These are phyloP conservation scores for Melinaea menophilus DNA, from an alignment of 2,888 invertebrate genomes.

Conservation along the genomic window DNA sequence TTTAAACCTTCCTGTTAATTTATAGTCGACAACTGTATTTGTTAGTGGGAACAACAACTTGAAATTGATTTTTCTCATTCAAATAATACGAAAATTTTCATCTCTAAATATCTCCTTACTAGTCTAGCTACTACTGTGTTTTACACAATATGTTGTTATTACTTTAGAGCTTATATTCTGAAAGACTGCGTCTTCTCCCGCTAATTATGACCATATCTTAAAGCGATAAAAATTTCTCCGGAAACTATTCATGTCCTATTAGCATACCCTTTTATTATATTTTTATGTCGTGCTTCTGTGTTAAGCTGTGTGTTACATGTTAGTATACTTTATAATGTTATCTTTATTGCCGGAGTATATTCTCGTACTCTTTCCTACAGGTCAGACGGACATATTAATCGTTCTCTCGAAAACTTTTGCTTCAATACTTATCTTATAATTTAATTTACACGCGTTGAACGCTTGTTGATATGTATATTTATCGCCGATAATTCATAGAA, in stretches of 20 bases:
- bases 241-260: slow-evolving; percentile 34
- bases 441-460: slow-evolving; percentile 63
- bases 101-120: too few species aligned
- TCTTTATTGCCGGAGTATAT: slow-evolving; percentile 47
- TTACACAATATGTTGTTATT: slow-evolving; percentile 56
- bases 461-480: slow-evolving; percentile 59
- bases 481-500: slow-evolving; percentile 54
- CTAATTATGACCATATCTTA: slow-evolving; percentile 31
- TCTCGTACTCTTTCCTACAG: slow-evolving; percentile 41
- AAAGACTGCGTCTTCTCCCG: slow-evolving; percentile 46
- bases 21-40: slow-evolving; percentile 50
- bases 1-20: slow-evolving; percentile 64
- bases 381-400: slow-evolving; percentile 57
- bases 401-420: slow-evolving; percentile 51
- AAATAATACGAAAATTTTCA: too few species aligned
- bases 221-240: slow-evolving; percentile 29
- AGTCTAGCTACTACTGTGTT: slow-evolving; percentile 48
- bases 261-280: slow-evolving; percentile 32
- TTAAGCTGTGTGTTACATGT: slow-evolving; percentile 43
- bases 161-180: slow-evolving; percentile 65
- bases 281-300: slow-evolving; percentile 37
- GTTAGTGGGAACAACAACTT: too few species aligned
- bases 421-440: slow-evolving; percentile 66
- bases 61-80: too few species aligned
- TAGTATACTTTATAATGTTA: slow-evolving; percentile 44